These are phyloP conservation scores for Bhutanitis thaidina DNA, from an alignment of 2,888 invertebrate genomes.

Conservation along the genomic window DNA sequence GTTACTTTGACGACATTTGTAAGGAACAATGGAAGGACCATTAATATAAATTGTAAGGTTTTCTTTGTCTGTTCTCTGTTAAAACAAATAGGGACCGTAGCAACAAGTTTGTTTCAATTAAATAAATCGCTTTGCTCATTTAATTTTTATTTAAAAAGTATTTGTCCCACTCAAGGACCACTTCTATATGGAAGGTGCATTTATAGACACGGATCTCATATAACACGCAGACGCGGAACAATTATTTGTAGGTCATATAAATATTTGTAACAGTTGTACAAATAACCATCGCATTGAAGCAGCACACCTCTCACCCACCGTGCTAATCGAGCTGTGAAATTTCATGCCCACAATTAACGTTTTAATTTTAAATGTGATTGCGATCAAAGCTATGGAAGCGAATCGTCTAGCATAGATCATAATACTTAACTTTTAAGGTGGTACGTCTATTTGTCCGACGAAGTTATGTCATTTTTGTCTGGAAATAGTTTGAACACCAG, in stretches of 20 bases:
- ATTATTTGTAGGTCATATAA: no score
- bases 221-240: no score
- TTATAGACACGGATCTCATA: no score
- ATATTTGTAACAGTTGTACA: neutral
- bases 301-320: no score
- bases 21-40: neutral
- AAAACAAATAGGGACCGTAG: neutral
- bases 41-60: neutral
- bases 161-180: no score
- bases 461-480: no score
- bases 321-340: no score
- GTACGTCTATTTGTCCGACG: no score
- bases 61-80: neutral
- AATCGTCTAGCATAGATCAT: neutral
- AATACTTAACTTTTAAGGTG: neutral
- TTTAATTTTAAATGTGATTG: conserved; percentile 1
- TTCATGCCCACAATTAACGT: no score
- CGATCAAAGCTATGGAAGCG: neutral
- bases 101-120: neutral
- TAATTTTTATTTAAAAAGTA: neutral
- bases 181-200: no score
- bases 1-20: no score
- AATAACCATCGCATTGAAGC: neutral
- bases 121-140: conserved; percentile 2
- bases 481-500: no score